phyloP scores from a whole-genome alignment of 2,113 vertebrate species.

The Corythornis madagascariensis region DNA sequence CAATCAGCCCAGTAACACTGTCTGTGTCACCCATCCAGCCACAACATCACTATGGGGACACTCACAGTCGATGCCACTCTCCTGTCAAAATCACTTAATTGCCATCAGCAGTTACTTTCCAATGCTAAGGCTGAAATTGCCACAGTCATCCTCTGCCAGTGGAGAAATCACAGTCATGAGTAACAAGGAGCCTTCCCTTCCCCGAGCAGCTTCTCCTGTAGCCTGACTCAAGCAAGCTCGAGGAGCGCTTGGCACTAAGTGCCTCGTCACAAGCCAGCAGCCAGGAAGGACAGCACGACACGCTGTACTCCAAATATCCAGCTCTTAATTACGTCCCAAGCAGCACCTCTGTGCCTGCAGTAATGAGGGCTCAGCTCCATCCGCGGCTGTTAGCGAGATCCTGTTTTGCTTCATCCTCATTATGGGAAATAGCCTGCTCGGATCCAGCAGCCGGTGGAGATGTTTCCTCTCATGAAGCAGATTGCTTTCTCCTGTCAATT shows the following conservation, averaged over 20 bases:
- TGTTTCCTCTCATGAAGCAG: conserved; percentile 23
- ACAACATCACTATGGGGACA: neutral
- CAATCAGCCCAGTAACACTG: neutral
- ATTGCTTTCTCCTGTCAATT: conserved; percentile 55
- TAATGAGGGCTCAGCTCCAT: neutral
- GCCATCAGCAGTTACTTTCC: neutral
- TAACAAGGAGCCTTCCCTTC: neutral
- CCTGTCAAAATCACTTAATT: neutral
- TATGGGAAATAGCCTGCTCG: neutral
- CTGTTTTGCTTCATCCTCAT: conserved; percentile 27
- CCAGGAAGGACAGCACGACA: neutral
- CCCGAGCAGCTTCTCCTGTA: neutral
- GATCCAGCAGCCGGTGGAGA: neutral
- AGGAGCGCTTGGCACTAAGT: neutral
- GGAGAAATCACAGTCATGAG: neutral
- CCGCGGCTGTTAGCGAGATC: neutral
- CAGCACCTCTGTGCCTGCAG: neutral
- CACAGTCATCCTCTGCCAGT: neutral
- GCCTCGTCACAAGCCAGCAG: neutral
- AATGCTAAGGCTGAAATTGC: neutral
- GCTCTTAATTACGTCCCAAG: neutral
- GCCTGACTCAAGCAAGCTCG: neutral
- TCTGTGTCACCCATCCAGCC: neutral
- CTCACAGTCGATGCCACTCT: neutral
- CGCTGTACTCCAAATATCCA: neutral